A percentile compares a stretch with the other conserved stretches of the same genome.
Conservation (phyloP, 1,140 invertebrate species). For the Melanaphis sacchari region DNA sequence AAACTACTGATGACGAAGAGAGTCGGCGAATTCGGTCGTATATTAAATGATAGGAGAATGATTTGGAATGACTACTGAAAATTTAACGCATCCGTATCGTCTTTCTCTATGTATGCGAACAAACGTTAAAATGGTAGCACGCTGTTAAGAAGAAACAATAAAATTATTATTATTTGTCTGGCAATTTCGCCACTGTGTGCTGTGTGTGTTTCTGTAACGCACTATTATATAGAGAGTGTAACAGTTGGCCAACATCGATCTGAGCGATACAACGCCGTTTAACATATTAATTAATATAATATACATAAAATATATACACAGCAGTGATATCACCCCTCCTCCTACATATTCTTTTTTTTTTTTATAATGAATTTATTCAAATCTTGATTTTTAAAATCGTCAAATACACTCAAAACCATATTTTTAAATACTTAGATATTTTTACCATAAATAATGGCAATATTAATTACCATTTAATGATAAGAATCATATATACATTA, state of each 20-base stretch:
- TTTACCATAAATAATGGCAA: no score
- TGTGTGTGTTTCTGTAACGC: not conserved
- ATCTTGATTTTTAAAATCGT: not conserved
- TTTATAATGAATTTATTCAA: not conserved
- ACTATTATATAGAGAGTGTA: not conserved
- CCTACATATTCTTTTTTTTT: not conserved
- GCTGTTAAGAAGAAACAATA: not conserved
- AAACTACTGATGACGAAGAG: not conserved
- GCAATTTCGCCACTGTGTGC: not conserved
- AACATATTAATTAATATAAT: not conserved
- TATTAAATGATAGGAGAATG: not conserved
- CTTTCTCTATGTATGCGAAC: not conserved
- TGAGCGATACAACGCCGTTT: not conserved
- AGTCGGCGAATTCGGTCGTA: not conserved
- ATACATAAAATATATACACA: not conserved
- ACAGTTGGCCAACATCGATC: conserved; percentile 41
- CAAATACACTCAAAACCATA: no score
- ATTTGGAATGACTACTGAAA: not conserved
- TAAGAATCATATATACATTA: no score
- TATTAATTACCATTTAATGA: no score
- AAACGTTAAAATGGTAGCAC: not conserved
- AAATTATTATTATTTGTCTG: conserved; percentile 44
- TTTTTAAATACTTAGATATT: no score
- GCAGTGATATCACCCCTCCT: not conserved
- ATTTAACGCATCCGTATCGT: conserved; percentile 11